Evolutionary conservation across 2,113 vertebrate species (phyloP).

Genomic region (Melanerpes aurifrons): DNA sequence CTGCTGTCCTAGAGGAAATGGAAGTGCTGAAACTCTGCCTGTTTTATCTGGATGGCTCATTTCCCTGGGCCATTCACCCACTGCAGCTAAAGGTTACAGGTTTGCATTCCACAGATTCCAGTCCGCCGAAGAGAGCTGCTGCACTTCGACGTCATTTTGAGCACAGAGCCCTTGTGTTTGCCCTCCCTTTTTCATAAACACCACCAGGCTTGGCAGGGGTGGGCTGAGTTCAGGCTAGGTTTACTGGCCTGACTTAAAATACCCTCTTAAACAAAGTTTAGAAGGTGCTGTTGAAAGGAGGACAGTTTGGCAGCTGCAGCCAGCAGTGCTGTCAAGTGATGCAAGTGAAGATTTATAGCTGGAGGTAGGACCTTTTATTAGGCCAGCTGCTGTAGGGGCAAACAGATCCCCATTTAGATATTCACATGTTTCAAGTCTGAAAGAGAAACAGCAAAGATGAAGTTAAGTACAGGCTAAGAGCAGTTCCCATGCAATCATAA

Average conservation of each 20-base stretch:
- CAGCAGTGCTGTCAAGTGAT: not conserved
- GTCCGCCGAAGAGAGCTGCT: not conserved
- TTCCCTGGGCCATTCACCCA: not conserved
- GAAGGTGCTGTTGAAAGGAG: not conserved
- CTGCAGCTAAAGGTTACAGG: slow-evolving; percentile 32
- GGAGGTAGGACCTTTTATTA: not conserved
- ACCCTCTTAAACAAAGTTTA: not conserved
- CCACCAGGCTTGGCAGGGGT: not conserved
- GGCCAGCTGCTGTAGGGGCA: slow-evolving; percentile 42
- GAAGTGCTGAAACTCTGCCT: not conserved
- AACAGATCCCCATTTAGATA: slow-evolving; percentile 23
- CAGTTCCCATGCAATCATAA: not conserved
- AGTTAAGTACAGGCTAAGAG: not conserved
- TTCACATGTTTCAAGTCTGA: not conserved
- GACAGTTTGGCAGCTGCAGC: not conserved
- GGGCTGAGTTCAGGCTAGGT: not conserved
- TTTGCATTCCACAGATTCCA: slow-evolving; percentile 55
- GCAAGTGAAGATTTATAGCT: not conserved
- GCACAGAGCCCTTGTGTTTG: not conserved
- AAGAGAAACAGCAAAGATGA: not conserved
- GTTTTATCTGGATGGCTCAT: not conserved
- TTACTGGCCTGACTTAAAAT: not conserved
- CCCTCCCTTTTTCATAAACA: not conserved
- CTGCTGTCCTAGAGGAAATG: not conserved
- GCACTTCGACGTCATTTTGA: not conserved